phyloP scores from a whole-genome alignment of 2,888 invertebrate genomes.

The Dendrolimus houi region DNA sequence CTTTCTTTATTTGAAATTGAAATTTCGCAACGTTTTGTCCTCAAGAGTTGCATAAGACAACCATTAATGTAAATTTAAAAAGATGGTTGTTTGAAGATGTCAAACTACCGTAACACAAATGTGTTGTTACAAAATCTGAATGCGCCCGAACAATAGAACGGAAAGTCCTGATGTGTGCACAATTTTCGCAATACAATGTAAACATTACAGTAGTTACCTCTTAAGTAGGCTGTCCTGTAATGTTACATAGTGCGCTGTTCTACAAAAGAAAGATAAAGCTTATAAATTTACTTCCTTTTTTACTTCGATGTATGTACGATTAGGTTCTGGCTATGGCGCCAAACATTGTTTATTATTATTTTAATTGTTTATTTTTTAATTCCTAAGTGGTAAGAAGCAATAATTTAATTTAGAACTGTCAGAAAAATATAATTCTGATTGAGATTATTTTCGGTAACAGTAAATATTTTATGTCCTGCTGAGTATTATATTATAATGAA shows the following conservation, averaged over 20 bases:
- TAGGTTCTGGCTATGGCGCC: no score
- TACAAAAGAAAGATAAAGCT: background rate
- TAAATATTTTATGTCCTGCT: no score
- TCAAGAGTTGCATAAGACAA: conserved; percentile 17
- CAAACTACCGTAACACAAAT: conserved; percentile 40
- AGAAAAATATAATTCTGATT: no score
- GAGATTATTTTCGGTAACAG: no score
- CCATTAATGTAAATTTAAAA: conserved; percentile 8
- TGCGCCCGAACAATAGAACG: conserved; percentile 54
- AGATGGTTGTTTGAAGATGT: conserved; percentile 31
- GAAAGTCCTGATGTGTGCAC: conserved; percentile 38
- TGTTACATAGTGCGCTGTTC: background rate
- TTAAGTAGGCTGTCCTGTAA: background rate
- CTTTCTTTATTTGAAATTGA: background rate
- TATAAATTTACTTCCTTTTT: no score
- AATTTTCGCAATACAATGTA: conserved; percentile 40
- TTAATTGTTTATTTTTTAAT: no score
- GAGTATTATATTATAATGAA: no score
- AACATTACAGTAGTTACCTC: background rate
- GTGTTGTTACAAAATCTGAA: conserved; percentile 43
- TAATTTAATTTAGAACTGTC: no score
- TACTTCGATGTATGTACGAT: no score
- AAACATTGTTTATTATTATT: no score
- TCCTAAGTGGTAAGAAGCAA: no score
- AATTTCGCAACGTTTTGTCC: background rate